Evolutionary conservation across 2,797 vertebrate genomes (phyloP).

Genomic region (Heteromormyrus szaboi): DNA sequence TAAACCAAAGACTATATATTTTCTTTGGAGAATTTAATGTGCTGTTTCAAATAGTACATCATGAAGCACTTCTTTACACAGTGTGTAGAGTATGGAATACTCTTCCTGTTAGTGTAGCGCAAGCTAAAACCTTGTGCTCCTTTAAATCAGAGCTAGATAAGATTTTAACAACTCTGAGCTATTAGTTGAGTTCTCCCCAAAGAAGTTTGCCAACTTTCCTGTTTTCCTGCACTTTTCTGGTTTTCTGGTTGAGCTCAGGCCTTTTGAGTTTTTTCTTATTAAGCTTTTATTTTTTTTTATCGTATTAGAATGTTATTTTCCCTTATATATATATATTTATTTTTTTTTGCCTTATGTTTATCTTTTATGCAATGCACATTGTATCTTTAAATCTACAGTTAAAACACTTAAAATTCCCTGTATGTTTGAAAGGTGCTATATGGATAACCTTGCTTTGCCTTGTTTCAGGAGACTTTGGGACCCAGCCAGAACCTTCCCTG

Average conservation of each 20-base stretch:
- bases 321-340: neutral
- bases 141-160: neutral
- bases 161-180: no score
- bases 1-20: no score
- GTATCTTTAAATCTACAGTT: neutral
- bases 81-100: no score
- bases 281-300: neutral
- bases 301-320: no score
- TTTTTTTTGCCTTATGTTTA: neutral
- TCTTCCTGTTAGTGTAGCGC: no score
- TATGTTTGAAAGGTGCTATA: neutral
- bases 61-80: no score
- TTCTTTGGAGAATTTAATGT: no score
- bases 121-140: no score
- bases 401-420: neutral
- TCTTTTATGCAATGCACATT: neutral
- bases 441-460: neutral
- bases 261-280: neutral
- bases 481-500: conserved; percentile 91
- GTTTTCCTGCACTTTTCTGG: neutral
- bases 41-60: no score
- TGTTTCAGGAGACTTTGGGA: conserved; percentile 75
- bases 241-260: neutral
- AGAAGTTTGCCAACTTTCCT: neutral
- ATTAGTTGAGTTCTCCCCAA: no score